Conservation (phyloP, 2,113 vertebrate species). For the Ammospiza nelsoni region DNA sequence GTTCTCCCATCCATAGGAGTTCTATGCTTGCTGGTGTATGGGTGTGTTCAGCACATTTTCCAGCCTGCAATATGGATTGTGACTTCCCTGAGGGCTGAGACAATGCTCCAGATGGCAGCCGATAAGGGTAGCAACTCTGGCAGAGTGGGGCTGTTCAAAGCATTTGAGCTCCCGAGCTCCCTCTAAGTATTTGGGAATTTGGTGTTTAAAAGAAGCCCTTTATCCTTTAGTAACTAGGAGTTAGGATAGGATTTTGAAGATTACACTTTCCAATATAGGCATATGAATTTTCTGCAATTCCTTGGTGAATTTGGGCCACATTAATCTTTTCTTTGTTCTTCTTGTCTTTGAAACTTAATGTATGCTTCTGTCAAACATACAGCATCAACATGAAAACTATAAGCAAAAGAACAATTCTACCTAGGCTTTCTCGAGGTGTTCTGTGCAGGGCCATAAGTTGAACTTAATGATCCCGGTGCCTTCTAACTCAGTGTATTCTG, state of each 20-base stretch:
- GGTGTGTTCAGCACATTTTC: accelerated
- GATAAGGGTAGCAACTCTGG: neutral
- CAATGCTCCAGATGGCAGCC: neutral
- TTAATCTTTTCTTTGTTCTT: neutral
- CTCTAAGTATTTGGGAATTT: neutral
- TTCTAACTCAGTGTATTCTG: neutral
- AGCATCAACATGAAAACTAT: neutral
- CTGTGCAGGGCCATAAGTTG: neutral
- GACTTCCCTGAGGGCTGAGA: neutral
- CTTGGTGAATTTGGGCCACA: neutral
- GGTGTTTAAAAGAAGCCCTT: neutral
- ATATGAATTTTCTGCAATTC: neutral
- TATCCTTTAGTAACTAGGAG: neutral
- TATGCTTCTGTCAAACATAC: neutral
- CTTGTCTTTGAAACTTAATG: neutral
- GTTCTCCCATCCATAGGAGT: neutral
- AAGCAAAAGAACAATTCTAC: neutral
- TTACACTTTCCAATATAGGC: neutral
- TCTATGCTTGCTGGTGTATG: neutral
- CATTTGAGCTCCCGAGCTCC: accelerated
- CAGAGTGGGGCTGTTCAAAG: neutral
- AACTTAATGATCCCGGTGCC: accelerated
- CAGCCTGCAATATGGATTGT: accelerated
- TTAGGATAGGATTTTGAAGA: neutral
- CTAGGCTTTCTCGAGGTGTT: neutral